phyloP scores from a whole-genome alignment of 2,113 vertebrate species.

The Uria aalge region DNA sequence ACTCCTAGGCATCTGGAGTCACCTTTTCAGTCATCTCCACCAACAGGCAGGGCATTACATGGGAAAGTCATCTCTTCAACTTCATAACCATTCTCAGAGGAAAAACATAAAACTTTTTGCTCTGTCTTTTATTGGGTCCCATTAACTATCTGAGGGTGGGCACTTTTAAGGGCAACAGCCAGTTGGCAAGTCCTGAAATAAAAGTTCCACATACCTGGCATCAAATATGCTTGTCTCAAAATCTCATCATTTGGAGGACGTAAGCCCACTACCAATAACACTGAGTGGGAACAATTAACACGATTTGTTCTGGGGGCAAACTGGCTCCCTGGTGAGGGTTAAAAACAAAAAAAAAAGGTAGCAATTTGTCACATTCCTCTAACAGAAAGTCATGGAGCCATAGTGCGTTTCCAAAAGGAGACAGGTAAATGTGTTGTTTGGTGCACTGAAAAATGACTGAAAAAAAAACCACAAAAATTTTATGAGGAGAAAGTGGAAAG shows the following conservation, averaged over 20 bases:
- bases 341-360: not conserved
- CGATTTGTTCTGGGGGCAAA: not conserved
- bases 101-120: not conserved
- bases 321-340: not conserved
- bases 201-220: not conserved
- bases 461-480: not conserved
- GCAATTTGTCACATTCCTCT: not conserved
- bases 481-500: not conserved
- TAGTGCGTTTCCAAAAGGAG: not conserved
- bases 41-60: not conserved
- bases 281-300: not conserved
- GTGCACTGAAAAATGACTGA: not conserved
- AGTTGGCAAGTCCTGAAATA: not conserved
- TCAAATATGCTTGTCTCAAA: not conserved
- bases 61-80: not conserved
- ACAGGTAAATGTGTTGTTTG: not conserved
- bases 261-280: not conserved
- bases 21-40: not conserved
- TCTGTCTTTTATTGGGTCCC: not conserved
- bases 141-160: not conserved
- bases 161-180: not conserved
- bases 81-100: not conserved
- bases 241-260: not conserved
- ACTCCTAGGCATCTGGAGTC: not conserved
- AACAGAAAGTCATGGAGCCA: not conserved